These are phyloP conservation scores for Andrena trimmerana DNA, from an alignment of 2,888 invertebrate species.

Conservation along the genomic window DNA sequence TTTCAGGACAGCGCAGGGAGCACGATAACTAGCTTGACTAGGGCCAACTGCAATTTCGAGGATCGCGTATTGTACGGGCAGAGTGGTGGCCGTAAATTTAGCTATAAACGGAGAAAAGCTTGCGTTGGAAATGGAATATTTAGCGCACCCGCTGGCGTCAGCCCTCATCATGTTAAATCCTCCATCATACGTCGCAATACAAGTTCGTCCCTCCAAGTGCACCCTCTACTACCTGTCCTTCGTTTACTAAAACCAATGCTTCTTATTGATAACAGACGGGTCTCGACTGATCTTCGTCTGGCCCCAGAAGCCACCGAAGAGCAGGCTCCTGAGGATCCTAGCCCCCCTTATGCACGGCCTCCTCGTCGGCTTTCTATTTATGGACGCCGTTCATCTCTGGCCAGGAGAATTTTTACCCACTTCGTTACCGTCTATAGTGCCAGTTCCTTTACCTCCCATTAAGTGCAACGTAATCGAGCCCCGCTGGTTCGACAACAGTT, in stretches of 20 bases:
- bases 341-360: constrained; percentile 75
- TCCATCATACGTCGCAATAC: constrained; percentile 72
- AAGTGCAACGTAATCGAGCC: constrained; percentile 82
- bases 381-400: constrained; percentile 80
- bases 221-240: not conserved
- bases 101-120: constrained; percentile 66
- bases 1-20: constrained; percentile 63
- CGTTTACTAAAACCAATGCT: not conserved
- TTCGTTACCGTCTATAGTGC: constrained; percentile 70
- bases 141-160: constrained; percentile 76
- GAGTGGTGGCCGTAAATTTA: constrained; percentile 57
- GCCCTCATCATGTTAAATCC: constrained; percentile 75
- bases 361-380: constrained; percentile 73
- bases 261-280: constrained; percentile 67
- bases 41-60: constrained; percentile 58
- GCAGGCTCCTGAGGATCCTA: constrained; percentile 69
- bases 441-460: constrained; percentile 75
- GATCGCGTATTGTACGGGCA: constrained; percentile 54
- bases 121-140: constrained; percentile 69
- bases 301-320: constrained; percentile 78
- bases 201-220: constrained; percentile 58
- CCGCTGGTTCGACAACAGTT: constrained; percentile 77
- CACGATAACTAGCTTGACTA: constrained; percentile 48
- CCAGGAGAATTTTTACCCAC: constrained; percentile 82
- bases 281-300: constrained; percentile 80